Percentiles rank a stretch among this genome's conserved stretches.
phyloP scores from a whole-genome alignment of 2,797 vertebrate species.

The Hozukius guyotensis region DNA sequence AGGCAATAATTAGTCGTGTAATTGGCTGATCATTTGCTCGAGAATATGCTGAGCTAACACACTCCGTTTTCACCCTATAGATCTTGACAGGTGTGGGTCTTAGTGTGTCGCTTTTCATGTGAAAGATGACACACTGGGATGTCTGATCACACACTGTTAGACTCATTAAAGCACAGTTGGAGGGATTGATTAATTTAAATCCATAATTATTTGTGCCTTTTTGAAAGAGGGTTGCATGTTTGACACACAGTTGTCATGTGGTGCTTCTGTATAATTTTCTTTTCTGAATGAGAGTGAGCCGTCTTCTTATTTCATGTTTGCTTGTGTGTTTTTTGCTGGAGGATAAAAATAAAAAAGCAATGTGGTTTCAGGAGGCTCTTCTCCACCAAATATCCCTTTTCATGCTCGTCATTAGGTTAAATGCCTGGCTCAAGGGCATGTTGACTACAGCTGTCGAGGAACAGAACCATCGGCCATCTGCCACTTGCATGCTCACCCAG shows the following conservation, averaged over 20 bases:
- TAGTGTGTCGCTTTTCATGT: constrained; percentile 2
- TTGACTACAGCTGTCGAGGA: not conserved
- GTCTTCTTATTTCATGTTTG: not conserved
- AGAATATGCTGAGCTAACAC: constrained; percentile 68
- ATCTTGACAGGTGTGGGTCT: constrained; percentile 39
- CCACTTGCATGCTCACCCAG: not conserved
- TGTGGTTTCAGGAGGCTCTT: not conserved
- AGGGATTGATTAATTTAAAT: constrained; percentile 14
- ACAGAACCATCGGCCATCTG: not conserved
- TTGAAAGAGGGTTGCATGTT: not conserved
- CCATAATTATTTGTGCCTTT: constrained; percentile 13
- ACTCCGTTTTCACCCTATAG: constrained; percentile 20
- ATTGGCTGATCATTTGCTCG: constrained; percentile 66
- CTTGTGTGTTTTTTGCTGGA: not conserved
- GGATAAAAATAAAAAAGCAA: not conserved
- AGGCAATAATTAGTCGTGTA: constrained; percentile 73
- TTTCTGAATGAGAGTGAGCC: not conserved
- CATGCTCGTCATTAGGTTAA: not conserved
- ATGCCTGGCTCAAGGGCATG: constrained; percentile 9
- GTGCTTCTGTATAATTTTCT: not conserved
- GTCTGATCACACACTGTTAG: constrained; percentile 10
- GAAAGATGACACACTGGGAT: constrained; percentile 6
- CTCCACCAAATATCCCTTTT: not conserved
- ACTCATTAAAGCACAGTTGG: constrained; percentile 40
- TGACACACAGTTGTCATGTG: not conserved